Percentiles rank a stretch among this genome's conserved stretches.
Evolutionary conservation across 2,113 vertebrate genomes (phyloP).

Genomic region (Arothron firmamentum): DNA sequence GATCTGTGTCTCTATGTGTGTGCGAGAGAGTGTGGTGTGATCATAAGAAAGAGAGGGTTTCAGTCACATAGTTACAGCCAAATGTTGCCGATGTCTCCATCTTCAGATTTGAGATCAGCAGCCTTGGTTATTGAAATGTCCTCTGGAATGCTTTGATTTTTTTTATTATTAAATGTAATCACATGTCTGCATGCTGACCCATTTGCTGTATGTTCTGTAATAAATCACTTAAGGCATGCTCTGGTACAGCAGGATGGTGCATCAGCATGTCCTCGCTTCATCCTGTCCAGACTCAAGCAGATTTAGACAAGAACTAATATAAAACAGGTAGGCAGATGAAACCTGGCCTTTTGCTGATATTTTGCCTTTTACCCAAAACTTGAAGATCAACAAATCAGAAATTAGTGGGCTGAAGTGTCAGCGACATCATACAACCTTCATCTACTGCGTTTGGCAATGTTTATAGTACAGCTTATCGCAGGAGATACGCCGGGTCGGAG

Average conservation of each 20-base stretch:
- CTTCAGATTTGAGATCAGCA: slow-evolving; percentile 7
- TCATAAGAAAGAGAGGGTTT: no score
- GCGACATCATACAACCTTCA: no score
- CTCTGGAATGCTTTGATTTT: slow-evolving; percentile 9
- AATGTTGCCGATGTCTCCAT: neutral
- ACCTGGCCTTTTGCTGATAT: slow-evolving; percentile 13
- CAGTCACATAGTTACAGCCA: no score
- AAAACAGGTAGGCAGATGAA: slow-evolving; percentile 36
- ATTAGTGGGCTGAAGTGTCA: no score
- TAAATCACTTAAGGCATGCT: slow-evolving; percentile 47
- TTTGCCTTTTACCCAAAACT: neutral
- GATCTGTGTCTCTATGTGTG: no score
- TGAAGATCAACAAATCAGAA: no score
- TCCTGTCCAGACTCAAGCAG: slow-evolving; percentile 43
- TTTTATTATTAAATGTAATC: slow-evolving; percentile 20
- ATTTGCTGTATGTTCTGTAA: slow-evolving; percentile 26
- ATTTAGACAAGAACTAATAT: slow-evolving; percentile 19
- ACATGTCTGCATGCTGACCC: slow-evolving; percentile 25
- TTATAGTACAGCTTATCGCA: neutral
- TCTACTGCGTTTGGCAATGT: no score
- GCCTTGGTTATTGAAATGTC: slow-evolving; percentile 1
- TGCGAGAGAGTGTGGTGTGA: no score
- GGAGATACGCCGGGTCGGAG: neutral
- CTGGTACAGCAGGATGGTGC: slow-evolving; percentile 35
- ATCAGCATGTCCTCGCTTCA: slow-evolving; percentile 33